Evolutionary conservation across 2,797 vertebrate genomes (phyloP).

Genomic region (Oreochromis mossambicus): DNA sequence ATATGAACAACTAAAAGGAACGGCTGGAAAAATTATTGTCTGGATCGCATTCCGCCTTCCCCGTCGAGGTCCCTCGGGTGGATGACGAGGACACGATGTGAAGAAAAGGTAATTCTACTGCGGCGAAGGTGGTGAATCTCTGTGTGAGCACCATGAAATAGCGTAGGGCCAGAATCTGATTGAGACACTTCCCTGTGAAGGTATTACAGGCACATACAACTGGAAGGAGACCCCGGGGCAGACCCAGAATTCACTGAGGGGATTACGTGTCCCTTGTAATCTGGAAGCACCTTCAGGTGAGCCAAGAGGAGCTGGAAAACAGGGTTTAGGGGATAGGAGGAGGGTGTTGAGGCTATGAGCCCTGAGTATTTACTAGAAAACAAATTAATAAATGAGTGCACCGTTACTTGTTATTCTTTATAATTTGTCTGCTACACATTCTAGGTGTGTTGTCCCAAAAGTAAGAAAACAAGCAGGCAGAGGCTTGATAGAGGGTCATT

Average conservation of each 20-base stretch:
- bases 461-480: background rate
- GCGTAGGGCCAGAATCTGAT: background rate
- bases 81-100: background rate
- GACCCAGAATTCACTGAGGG: background rate
- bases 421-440: background rate
- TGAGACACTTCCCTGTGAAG: background rate
- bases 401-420: background rate
- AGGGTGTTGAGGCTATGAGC: background rate
- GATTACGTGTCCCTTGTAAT: constrained; percentile 4
- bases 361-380: background rate
- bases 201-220: background rate
- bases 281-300: background rate
- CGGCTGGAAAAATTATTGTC: background rate
- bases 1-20: background rate
- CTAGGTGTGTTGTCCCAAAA: background rate
- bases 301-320: background rate
- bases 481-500: background rate
- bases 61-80: background rate
- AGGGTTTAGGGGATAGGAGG: background rate
- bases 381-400: background rate
- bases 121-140: background rate
- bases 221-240: background rate
- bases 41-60: background rate
- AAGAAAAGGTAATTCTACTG: background rate
- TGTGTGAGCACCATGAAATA: background rate